phyloP scores from a whole-genome alignment of 2,113 vertebrate genomes.

The Vombatus ursinus region DNA sequence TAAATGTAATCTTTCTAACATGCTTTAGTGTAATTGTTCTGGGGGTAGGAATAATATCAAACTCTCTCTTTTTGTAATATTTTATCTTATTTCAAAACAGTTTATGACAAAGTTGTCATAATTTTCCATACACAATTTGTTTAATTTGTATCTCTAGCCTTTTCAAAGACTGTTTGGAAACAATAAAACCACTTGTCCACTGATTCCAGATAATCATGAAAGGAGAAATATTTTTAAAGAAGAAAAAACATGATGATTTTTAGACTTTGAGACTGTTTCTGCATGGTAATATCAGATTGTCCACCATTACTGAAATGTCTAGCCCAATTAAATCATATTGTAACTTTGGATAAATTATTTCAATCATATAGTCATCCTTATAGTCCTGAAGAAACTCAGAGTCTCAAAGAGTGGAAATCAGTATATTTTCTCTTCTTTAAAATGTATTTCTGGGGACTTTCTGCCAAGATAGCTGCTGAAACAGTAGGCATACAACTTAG shows the following conservation, averaged over 20 bases:
- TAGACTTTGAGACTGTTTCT: neutral
- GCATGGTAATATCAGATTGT: neutral
- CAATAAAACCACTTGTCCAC: neutral
- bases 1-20: constrained; percentile 13
- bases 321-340: neutral
- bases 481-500: neutral
- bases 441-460: neutral
- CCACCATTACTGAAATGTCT: neutral
- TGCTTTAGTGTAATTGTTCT: constrained; percentile 21
- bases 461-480: neutral
- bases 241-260: neutral
- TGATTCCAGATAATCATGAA: neutral
- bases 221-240: neutral
- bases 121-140: neutral
- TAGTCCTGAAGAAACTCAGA: neutral
- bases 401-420: neutral
- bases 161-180: neutral
- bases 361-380: neutral
- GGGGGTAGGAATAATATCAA: neutral
- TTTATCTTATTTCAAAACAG: constrained; percentile 32
- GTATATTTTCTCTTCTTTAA: neutral
- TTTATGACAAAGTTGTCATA: neutral
- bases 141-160: neutral
- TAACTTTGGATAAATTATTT: neutral
- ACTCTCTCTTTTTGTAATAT: neutral